Evolutionary conservation across 2,888 invertebrate genomes (phyloP), one percentile per base, ranked within the genome.

Genomic region (Heliconius charithonia): DNA sequence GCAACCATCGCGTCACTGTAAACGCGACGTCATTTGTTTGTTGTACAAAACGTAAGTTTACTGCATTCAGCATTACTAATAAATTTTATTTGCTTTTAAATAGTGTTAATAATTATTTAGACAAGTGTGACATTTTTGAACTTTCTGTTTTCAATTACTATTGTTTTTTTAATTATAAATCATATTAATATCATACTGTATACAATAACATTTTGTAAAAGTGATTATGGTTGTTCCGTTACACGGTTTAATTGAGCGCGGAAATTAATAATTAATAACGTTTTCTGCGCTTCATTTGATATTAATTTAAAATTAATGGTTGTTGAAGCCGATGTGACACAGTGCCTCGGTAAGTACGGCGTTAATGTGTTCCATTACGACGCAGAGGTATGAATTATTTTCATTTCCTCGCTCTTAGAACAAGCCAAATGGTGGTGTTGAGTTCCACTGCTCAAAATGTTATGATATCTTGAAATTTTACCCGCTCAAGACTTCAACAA

Each of bases 191-290:
- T n/a, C 3, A 6, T 62, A 62, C 12, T 6, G 16, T 63, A 32
- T 63, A 63, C 16, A 27, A 63, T 63, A n/a, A 59, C n/a, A 27
- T 27, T 25, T 6, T 25, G 16, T 63, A 63, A 27, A 63, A 27
- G 25, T 66, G n/a, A 37, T 66, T 66, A 66, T 37, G 32, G 19
- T 32, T 37, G 66, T n/a, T 37, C 32, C 37, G 32, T 32, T 37
- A n/a, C 12, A 66, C 22, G 32, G 13, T 63, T 66, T 66, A 37
- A 66, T 66, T 32, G n/a, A 12, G 66, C 66, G 22, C 37, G n/a
- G 22, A 32, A 66, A 66, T 66, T 66, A 37, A 66, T 66, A 66
- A 66, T 66, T 32, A 66, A 66, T 66, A 6, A 4, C 37, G 66
- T 32, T 37, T 32, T 32, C 4, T 66, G 29, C 65, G 65, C 27